A percentile compares a stretch with the other conserved stretches of the same genome.
phyloP scores from a whole-genome alignment of 1,140 invertebrate genomes.

The Berghia stephanieae region DNA sequence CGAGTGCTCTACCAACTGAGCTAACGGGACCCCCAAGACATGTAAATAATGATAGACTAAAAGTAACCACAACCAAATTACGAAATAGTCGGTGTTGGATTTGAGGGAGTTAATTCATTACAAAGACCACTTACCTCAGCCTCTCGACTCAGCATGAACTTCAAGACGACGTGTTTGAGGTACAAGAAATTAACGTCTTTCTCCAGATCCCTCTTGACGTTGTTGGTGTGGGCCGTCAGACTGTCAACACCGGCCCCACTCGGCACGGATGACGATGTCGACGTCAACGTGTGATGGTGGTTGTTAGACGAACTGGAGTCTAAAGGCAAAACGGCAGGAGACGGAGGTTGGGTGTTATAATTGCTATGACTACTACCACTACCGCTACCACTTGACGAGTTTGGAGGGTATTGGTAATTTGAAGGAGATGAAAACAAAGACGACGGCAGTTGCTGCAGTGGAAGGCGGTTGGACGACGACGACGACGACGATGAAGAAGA shows the following conservation, averaged over 20 bases:
- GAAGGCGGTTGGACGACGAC: not conserved
- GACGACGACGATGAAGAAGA: constrained; percentile 1
- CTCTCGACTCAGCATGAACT: constrained; percentile 88
- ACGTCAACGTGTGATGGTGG: not conserved
- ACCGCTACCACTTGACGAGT: too few species aligned
- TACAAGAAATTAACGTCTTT: constrained; percentile 82
- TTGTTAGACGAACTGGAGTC: not conserved
- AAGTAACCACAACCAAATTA: too few species aligned
- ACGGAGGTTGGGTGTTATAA: too few species aligned
- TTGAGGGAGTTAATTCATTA: too few species aligned
- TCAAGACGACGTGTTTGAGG: constrained; percentile 90
- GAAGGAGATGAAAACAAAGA: too few species aligned
- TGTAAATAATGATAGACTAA: too few species aligned
- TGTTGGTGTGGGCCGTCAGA: not conserved
- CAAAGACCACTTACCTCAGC: constrained; percentile 78
- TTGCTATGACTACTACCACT: too few species aligned
- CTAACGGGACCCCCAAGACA: too few species aligned
- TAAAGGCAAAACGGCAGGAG: too few species aligned
- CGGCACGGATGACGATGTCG: not conserved
- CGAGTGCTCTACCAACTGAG: too few species aligned
- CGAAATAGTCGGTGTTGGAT: too few species aligned
- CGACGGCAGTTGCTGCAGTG: constrained; percentile 17
- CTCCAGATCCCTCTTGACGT: constrained; percentile 65
- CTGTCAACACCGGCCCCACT: not conserved
- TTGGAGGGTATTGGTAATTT: too few species aligned